A percentile compares a stretch with the other conserved stretches of the same genome.
These are phyloP conservation scores for Dascyllus trimaculatus DNA, from an alignment of 2,113 vertebrate genomes.

Conservation along the genomic window DNA sequence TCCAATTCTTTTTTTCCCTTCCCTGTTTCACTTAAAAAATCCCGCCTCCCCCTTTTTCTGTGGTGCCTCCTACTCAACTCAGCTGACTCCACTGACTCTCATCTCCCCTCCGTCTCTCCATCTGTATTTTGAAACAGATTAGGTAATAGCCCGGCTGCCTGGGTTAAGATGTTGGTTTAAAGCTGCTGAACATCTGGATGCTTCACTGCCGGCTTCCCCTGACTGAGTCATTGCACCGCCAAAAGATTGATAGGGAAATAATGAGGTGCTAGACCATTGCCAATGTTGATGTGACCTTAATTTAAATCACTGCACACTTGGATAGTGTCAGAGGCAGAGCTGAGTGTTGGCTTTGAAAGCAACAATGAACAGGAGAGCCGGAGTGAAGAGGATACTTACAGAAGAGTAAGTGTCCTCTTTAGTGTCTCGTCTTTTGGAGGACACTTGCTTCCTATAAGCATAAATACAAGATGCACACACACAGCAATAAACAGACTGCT, in stretches of 20 bases:
- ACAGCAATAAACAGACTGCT: not conserved
- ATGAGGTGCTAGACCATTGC: conserved; percentile 36
- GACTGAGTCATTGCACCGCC: conserved; percentile 29
- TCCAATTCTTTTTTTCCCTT: too few species aligned
- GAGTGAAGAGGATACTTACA: too few species aligned
- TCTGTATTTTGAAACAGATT: conserved; percentile 29
- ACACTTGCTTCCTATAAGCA: not conserved
- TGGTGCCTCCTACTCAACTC: not conserved
- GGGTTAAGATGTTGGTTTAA: conserved; percentile 22
- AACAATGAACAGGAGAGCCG: not conserved
- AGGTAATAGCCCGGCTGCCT: conserved; percentile 21
- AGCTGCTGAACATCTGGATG: conserved; percentile 60
- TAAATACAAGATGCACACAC: not conserved
- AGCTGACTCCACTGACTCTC: not conserved
- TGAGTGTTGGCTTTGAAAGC: not conserved
- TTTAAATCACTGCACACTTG: conserved; percentile 19
- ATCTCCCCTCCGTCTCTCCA: not conserved
- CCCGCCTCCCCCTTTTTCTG: not conserved
- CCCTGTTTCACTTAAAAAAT: not conserved
- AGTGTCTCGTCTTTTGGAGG: not conserved
- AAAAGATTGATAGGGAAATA: conserved; percentile 57
- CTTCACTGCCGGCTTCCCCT: conserved; percentile 55
- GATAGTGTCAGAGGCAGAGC: conserved; percentile 12
- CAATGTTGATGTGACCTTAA: conserved; percentile 36
- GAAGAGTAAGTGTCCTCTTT: not conserved